A percentile compares a stretch with the other conserved stretches of the same genome.
Conservation (phyloP, 2,113 vertebrate species). For the Hippolais icterina region DNA sequence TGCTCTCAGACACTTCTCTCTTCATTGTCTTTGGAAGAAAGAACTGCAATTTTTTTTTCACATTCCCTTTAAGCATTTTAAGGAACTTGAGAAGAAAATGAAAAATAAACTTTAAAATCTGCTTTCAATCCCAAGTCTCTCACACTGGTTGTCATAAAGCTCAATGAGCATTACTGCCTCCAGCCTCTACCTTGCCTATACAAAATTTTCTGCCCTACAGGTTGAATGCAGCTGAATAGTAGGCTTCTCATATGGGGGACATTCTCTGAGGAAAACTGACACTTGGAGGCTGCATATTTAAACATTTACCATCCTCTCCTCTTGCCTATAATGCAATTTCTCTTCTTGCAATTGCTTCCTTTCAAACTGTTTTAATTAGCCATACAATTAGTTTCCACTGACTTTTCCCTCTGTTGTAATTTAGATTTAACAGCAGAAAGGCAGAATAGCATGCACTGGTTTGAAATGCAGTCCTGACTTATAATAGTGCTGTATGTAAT, state of each 20-base stretch:
- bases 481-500: neutral
- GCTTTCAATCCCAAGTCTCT: constrained; percentile 33
- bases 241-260: constrained; percentile 25
- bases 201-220: constrained; percentile 49
- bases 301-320: constrained; percentile 46
- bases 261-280: constrained; percentile 53
- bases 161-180: constrained; percentile 38
- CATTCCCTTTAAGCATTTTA: constrained; percentile 30
- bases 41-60: neutral
- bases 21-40: constrained; percentile 28
- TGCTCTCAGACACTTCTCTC: neutral
- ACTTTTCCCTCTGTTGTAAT: constrained; percentile 33
- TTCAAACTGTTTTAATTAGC: constrained; percentile 59
- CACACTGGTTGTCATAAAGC: constrained; percentile 23
- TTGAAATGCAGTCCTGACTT: neutral
- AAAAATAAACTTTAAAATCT: constrained; percentile 59
- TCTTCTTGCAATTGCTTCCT: constrained; percentile 37
- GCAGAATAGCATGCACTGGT: neutral
- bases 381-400: constrained; percentile 57
- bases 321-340: constrained; percentile 25
- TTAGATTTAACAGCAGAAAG: constrained; percentile 33
- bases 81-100: constrained; percentile 43
- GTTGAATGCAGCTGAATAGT: neutral
- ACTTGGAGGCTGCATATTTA: constrained; percentile 56
- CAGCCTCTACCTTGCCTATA: constrained; percentile 28